Conservation (phyloP, 2,888 invertebrate genomes). For the Gerris lacustris region DNA sequence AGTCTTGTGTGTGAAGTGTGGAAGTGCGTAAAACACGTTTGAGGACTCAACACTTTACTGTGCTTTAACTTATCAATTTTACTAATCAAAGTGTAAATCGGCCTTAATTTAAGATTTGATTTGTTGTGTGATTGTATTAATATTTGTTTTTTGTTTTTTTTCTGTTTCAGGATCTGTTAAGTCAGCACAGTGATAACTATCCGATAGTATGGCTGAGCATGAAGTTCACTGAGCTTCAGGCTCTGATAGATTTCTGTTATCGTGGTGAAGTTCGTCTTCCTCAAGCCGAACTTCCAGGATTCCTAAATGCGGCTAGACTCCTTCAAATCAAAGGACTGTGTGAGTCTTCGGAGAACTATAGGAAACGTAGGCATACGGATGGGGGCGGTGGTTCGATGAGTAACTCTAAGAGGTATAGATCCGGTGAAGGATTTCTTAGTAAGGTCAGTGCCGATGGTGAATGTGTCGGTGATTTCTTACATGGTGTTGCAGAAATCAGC, state of each 20-base stretch:
- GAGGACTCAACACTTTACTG: too few relatives aligned
- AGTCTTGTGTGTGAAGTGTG: too few relatives aligned
- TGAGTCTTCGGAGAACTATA: not conserved
- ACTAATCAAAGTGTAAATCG: too few relatives aligned
- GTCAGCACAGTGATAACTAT: constrained; percentile 19
- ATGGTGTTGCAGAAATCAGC: not conserved
- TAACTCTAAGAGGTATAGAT: not conserved
- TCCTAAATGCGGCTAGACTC: constrained; percentile 19
- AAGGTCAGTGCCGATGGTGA: not conserved
- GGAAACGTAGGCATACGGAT: not conserved
- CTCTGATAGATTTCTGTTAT: constrained; percentile 21
- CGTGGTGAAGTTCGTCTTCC: constrained; percentile 21
- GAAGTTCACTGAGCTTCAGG: constrained; percentile 20
- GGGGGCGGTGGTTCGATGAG: constrained; percentile 1
- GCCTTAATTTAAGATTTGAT: too few relatives aligned
- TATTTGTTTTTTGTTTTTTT: not conserved
- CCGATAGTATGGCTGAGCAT: constrained; percentile 21
- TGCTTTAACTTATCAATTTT: too few relatives aligned
- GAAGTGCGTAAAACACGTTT: too few relatives aligned
- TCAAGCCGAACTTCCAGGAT: constrained; percentile 18
- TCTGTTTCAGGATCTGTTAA: constrained; percentile 19
- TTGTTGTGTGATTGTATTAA: too few relatives aligned
- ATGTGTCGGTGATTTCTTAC: not conserved
- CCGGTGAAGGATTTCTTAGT: not conserved
- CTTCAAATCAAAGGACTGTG: constrained; percentile 20